Evolutionary conservation across 1,140 invertebrate genomes (phyloP), one percentile per base, ranked within the genome.

Genomic region (Panagrolaimus sp.): DNA sequence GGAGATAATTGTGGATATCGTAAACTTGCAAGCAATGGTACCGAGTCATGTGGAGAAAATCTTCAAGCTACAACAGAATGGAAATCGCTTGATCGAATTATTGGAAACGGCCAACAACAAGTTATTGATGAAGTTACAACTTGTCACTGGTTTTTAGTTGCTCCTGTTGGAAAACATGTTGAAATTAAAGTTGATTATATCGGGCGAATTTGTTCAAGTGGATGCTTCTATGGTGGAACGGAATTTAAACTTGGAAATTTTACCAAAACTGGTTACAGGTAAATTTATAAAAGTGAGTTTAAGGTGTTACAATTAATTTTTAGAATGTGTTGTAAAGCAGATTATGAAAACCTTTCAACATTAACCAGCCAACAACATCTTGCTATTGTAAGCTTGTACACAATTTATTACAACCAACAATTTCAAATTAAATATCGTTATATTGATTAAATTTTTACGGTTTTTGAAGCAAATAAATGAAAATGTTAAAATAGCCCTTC

Each of bases 1-100:
- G 31, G 63, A 0, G 20, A 38, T 16, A 23, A n/a, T n/a, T 66
- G 67, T 16, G 23, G 13, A 68, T 5, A 25, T 23, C 67, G 61
- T 69, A 16, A 11, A n/a, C 23, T 38, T 16, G 20, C 51, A 9
- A 27, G 27, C 16, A 25, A 57, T 27, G 20, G 20, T 16, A 20
- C 51, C n/a, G 20, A 14, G 8, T 11, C 20, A 1, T n/a, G n/a
- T 57, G 51, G 51, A 57, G 20, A 13, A 57, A 57, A 20, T 57
- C 20, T 57, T 20, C 9, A 57, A 20, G 51, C 51, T 2, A 23
- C 3, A 57, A 11, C 51, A 11, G 4, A 57, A 57, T 57, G 51
- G 51, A 1, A 25, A 3, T 25, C n/a, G 0, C 4, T 57, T 0
- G 20, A 57, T 13, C 14, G 14, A n/a, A n/a, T 23, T 23, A 48